A percentile compares a stretch with the other conserved stretches of the same genome.
phyloP scores from a whole-genome alignment of 2,888 invertebrate genomes.

The Drosophila subsilvestris region DNA sequence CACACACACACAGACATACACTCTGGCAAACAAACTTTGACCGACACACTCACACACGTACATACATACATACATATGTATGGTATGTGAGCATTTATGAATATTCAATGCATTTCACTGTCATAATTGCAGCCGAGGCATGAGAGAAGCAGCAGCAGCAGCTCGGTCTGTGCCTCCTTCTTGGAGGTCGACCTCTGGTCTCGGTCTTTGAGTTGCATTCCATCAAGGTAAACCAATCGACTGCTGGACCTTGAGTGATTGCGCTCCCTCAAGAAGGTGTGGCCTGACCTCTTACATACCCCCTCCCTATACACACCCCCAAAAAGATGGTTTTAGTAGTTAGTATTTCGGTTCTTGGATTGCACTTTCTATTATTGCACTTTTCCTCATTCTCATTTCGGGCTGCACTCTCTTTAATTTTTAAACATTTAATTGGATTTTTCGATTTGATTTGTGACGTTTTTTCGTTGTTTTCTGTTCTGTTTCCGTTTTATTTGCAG shows the following conservation, averaged over 20 bases:
- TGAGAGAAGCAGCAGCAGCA: neutral
- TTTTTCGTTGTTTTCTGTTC: constrained; percentile 48
- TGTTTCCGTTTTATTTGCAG: constrained; percentile 86
- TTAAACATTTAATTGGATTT: constrained; percentile 16
- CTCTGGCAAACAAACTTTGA: constrained; percentile 15
- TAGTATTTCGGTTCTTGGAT: constrained; percentile 40
- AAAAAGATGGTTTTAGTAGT: constrained; percentile 11
- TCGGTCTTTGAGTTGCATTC: constrained; percentile 19
- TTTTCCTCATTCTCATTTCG: constrained; percentile 22
- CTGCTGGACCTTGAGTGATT: constrained; percentile 52
- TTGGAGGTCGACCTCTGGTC: neutral
- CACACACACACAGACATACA: constrained; percentile 18
- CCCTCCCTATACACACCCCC: no score
- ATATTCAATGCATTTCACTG: constrained; percentile 75
- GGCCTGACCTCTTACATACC: constrained; percentile 4
- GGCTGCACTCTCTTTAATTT: constrained; percentile 32
- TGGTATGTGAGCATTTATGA: constrained; percentile 55
- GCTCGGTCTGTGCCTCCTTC: neutral
- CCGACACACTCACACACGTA: neutral
- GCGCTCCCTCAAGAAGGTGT: constrained; percentile 10
- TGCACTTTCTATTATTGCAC: constrained; percentile 27
- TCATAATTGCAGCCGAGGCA: constrained; percentile 61
- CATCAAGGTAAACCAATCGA: constrained; percentile 62
- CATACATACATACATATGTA: neutral
- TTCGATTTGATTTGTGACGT: constrained; percentile 25